Evolutionary conservation across 1,140 invertebrate species (phyloP), one percentile per base, ranked within the genome.

Genomic region (Chelonus insularis): DNA sequence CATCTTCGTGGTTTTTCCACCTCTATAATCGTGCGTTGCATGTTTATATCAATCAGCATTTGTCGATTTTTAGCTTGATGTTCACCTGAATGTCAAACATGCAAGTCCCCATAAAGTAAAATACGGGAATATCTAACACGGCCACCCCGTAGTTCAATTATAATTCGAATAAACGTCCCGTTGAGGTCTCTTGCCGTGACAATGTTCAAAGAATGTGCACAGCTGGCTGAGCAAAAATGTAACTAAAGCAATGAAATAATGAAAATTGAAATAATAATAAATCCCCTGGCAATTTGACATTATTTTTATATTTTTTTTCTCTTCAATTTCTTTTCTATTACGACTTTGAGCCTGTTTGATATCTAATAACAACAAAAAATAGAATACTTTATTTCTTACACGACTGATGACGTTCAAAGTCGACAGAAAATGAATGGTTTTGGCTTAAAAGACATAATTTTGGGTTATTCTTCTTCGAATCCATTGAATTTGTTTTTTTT

Each of bases 231-330:
- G 12, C 58, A 37, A 56, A 16, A 39, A 56, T 45, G 7, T 57
- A 25, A 56, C 25, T 59, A 37, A 48, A 41, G 58, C 45, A 70
- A 74, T 69, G 66, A 74, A 74, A 70, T 68, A 66, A 64, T 37
- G 14, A 20, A 37, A n/a, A n/a, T 37, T 37, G 4, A 4, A 37
- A n/a, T 37, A 37, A n/a, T n/a, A 37, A 37, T 56, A 39, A 39
- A 16, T 18, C 12, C 4, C 3, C 52, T 16, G 32, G 7, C n/a
- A 25, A 25, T 5, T 52, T 25, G n/a, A n/a, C n/a, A n/a, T n/a
- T n/a, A 5, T 14, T n/a, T 2, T 14, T 9, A 2, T 39, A n/a
- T 45, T 16, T 45, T 45, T 65, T 66, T 32, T n/a, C 41, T 21
- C 23, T 57, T 37, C 36, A 9, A 37, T 32, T 32, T 32, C 9